These are phyloP conservation scores for Caenorhabditis afra DNA, from an alignment of 2,888 invertebrate genomes.

Conservation along the genomic window DNA sequence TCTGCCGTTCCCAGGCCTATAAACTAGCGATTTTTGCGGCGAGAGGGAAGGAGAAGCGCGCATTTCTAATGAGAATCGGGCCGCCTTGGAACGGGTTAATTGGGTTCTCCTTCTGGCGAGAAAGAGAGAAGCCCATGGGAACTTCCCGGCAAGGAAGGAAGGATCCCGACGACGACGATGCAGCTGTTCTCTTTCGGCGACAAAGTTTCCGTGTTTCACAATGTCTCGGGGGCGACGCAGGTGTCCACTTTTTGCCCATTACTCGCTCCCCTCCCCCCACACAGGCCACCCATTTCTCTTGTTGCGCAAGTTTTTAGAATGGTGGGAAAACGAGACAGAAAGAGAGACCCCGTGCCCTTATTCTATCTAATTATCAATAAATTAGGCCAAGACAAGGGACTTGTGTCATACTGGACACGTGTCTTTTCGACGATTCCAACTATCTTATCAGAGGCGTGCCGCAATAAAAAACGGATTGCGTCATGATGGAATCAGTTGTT, in stretches of 20 bases:
- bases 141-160: neutral
- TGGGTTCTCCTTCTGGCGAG: constrained; percentile 7
- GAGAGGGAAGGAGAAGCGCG: constrained; percentile 35
- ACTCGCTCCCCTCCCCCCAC: too few species aligned
- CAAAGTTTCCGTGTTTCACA: constrained; percentile 1
- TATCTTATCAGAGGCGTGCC: constrained; percentile 49
- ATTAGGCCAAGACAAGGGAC: neutral
- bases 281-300: constrained; percentile 33
- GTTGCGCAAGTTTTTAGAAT: constrained; percentile 31
- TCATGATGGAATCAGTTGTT: constrained; percentile 13
- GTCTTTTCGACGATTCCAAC: neutral
- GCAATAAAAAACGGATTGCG: constrained; percentile 43
- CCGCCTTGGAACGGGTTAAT: constrained; percentile 32
- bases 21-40: constrained; percentile 53
- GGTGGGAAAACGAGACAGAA: constrained; percentile 9
- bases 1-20: constrained; percentile 47
- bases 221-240: constrained; percentile 1
- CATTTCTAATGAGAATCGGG: constrained; percentile 49
- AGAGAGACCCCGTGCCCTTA: constrained; percentile 2
- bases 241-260: constrained; percentile 28
- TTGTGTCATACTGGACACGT: constrained; percentile 11
- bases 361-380: constrained; percentile 20
- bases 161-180: neutral
- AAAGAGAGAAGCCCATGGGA: neutral
- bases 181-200: constrained; percentile 2